A percentile compares a stretch with the other conserved stretches of the same genome.
These are phyloP conservation scores for Siniperca undulata DNA, from an alignment of 2,797 vertebrate species.

Conservation along the genomic window DNA sequence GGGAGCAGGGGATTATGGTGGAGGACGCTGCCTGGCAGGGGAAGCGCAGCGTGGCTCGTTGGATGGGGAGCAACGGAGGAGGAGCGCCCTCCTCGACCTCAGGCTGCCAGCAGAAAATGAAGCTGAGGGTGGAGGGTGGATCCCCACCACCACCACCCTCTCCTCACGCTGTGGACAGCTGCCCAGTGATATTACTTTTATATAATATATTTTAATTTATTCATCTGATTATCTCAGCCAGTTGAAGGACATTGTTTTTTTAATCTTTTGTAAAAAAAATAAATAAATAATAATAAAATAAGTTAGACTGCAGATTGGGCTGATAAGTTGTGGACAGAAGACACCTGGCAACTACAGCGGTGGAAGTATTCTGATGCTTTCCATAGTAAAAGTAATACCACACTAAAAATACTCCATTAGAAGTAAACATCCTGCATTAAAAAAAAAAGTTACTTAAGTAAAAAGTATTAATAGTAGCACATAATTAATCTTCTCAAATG, in stretches of 20 bases:
- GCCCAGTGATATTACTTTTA: neutral
- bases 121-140: conserved; percentile 33
- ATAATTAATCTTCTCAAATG: no score
- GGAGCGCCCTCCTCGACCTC: conserved; percentile 47
- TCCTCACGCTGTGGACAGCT: conserved; percentile 1
- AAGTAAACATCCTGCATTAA: no score
- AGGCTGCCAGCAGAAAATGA: conserved; percentile 42
- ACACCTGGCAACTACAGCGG: no score
- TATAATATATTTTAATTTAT: neutral
- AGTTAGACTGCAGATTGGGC: neutral
- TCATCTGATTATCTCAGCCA: neutral
- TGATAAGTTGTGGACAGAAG: no score
- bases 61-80: conserved; percentile 1
- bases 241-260: neutral
- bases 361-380: no score
- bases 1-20: conserved; percentile 49
- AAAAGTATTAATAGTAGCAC: no score
- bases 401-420: no score
- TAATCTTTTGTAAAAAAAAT: neutral
- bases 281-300: no score
- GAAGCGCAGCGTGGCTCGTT: conserved; percentile 30
- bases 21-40: conserved; percentile 40
- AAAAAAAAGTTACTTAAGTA: no score
- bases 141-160: neutral
- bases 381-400: no score